A percentile compares a stretch with the other conserved stretches of the same genome.
Evolutionary conservation across 2,113 vertebrate species (phyloP).

Genomic region (Bubalus kerabau): DNA sequence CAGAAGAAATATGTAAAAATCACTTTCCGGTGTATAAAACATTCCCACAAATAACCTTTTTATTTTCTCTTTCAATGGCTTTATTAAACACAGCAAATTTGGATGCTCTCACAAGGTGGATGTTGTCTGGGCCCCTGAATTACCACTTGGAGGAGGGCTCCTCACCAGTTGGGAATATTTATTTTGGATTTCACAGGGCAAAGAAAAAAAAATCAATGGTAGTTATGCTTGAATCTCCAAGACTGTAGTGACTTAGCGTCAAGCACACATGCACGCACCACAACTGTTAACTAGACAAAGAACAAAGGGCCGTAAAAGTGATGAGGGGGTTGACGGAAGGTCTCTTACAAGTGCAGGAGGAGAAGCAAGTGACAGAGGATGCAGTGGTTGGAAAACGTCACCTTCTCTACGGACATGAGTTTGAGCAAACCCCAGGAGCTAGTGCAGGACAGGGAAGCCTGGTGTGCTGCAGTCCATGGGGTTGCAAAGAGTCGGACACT

Average conservation of each 20-base stretch:
- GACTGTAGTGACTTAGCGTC: not conserved
- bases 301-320: not conserved
- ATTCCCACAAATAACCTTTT: not conserved
- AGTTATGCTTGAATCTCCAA: too few species aligned
- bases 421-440: not conserved
- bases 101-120: not conserved
- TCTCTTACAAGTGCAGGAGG: not conserved
- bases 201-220: not conserved
- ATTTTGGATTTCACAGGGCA: not conserved
- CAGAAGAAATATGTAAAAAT: not conserved
- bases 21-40: not conserved
- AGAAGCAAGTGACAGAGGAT: not conserved
- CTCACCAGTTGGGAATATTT: not conserved
- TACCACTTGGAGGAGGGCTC: not conserved
- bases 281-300: not conserved
- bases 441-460: not conserved
- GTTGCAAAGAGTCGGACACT: not conserved
- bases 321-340: not conserved
- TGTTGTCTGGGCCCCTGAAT: not conserved
- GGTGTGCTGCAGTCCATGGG: not conserved
- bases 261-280: rapidly evolving
- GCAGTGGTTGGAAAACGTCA: not conserved
- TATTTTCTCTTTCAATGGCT: not conserved
- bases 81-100: not conserved
- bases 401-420: not conserved